phyloP scores from a whole-genome alignment of 2,113 vertebrate species.

The Oreochromis spilurus region DNA sequence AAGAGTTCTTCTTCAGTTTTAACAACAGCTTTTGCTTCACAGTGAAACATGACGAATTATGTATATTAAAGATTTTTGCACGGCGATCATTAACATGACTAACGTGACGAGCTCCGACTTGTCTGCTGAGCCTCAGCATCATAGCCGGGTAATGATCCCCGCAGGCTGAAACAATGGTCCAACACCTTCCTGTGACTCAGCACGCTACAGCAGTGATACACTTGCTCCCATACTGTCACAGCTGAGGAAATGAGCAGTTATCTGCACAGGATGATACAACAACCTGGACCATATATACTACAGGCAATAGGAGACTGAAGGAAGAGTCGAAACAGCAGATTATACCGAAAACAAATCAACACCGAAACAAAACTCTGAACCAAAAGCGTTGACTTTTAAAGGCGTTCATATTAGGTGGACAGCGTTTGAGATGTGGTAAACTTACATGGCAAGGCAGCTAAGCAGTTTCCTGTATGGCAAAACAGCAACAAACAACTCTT shows the following conservation, averaged over 20 bases:
- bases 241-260: neutral
- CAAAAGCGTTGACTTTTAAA: neutral
- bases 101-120: neutral
- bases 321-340: neutral
- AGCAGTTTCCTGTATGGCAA: neutral
- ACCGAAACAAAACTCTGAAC: neutral
- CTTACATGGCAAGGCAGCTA: neutral
- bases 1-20: neutral
- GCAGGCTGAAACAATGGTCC: constrained; percentile 1
- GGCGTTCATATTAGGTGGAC: neutral
- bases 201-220: neutral
- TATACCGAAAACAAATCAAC: neutral
- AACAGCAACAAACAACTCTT: neutral
- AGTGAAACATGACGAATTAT: neutral
- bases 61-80: neutral
- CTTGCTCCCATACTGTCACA: neutral
- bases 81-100: constrained; percentile 13
- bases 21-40: neutral
- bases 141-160: constrained; percentile 8
- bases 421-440: neutral
- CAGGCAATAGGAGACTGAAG: neutral
- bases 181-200: constrained; percentile 49
- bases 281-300: neutral
- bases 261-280: neutral
- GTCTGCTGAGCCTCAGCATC: neutral